These are phyloP conservation scores for Patella ulyssiponensis DNA, from an alignment of 2,888 invertebrate species.

Conservation along the genomic window DNA sequence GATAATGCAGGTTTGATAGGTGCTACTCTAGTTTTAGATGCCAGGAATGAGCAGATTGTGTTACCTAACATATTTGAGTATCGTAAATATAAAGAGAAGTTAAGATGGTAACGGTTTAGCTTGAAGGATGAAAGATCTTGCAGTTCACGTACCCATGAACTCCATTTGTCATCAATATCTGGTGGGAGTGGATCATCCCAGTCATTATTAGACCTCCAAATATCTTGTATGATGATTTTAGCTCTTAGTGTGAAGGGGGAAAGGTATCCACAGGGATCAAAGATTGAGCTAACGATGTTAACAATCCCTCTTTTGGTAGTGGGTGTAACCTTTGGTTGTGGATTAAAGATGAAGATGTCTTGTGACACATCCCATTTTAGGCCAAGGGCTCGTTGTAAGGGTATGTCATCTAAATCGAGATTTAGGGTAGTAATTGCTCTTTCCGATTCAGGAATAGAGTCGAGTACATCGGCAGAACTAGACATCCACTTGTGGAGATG, in stretches of 20 bases:
- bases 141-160: constrained; percentile 1
- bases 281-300: constrained; percentile 13
- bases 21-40: constrained; percentile 11
- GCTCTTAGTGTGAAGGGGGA: constrained; percentile 18
- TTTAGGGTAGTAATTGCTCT: background rate
- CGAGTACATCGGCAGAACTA: background rate
- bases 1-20: constrained; percentile 8
- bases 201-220: constrained; percentile 6
- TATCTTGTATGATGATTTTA: background rate
- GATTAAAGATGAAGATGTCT: constrained; percentile 12
- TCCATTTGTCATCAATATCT: background rate
- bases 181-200: constrained; percentile 14
- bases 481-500: background rate
- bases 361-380: constrained; percentile 9
- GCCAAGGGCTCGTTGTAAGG: constrained; percentile 15
- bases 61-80: background rate
- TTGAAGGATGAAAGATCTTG: background rate
- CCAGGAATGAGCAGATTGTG: constrained; percentile 8
- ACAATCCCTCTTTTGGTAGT: constrained; percentile 13
- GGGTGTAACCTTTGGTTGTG: background rate
- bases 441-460: background rate
- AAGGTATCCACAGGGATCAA: constrained; percentile 14
- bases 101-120: constrained; percentile 6
- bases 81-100: background rate
- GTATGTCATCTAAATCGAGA: constrained; percentile 2